Evolutionary conservation across 2,113 vertebrate species (phyloP).

Genomic region (Forbesichthys agassizii): DNA sequence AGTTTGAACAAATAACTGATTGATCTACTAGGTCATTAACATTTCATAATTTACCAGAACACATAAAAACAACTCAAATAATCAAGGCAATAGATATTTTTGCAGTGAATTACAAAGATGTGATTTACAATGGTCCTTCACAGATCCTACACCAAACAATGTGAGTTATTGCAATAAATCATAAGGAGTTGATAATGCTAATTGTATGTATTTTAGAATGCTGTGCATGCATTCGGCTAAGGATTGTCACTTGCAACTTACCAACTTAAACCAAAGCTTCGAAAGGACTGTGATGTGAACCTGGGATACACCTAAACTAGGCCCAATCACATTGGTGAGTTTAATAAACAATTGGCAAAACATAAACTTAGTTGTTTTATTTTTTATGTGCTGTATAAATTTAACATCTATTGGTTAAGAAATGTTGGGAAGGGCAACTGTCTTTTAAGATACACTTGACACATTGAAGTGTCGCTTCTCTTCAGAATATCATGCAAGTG

Average conservation of each 20-base stretch:
- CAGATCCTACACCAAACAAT: neutral
- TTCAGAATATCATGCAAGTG: conserved; percentile 13
- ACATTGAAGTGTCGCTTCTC: neutral
- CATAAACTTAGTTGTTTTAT: neutral
- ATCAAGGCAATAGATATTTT: conserved; percentile 26
- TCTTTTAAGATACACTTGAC: neutral
- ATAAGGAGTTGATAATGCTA: conserved; percentile 28
- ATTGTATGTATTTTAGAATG: conserved; percentile 29
- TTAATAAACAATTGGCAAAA: neutral
- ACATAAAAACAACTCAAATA: conserved; percentile 13
- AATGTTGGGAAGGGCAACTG: neutral
- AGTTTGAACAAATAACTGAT: conserved; percentile 14
- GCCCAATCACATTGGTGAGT: neutral
- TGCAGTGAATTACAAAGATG: conserved; percentile 17
- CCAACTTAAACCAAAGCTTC: conserved; percentile 56
- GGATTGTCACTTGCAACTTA: conserved; percentile 20
- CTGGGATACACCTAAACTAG: neutral
- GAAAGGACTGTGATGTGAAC: conserved; percentile 4
- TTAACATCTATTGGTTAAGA: neutral
- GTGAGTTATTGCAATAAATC: conserved; percentile 62
- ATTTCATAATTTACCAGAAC: conserved; percentile 1
- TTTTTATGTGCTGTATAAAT: neutral
- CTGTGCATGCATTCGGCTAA: conserved; percentile 40
- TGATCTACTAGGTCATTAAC: conserved; percentile 18
- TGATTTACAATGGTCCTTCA: neutral